Base-by-base conservation (phyloP, 2,888 invertebrate species). In the Aelia acuminata region DNA sequence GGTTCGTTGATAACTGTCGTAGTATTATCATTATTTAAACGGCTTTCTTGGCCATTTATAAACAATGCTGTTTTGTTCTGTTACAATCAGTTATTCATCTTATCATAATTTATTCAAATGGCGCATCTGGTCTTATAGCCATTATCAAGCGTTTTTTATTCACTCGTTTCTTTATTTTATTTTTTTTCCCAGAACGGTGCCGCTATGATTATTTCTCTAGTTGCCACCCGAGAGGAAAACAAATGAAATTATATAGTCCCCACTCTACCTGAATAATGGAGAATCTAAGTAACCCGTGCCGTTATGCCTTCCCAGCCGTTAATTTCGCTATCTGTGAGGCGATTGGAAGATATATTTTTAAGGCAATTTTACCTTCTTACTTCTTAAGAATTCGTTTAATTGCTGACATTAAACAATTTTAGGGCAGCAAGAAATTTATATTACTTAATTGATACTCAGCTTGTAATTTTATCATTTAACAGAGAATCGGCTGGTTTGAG, bases 141-240 rank as follows among this genome's bases (percentile, higher is more conserved):
- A 63, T 63, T 63, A 63, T 63, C 63, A 31, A 63, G 3, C 15
- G 63, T 11, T 63, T 63, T n/a, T 63, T 63, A 31, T 63, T 63
- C 31, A 53, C 53, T 8, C 31, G 13, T 5, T 31, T n/a, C n/a
- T n/a, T n/a, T n/a, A n/a, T n/a, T n/a, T n/a, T n/a, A n/a, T n/a
- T n/a, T n/a, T n/a, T 4, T 31, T 63, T 63, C 63, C 63, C 15
- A 4, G 63, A 63, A 63, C 13, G 63, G 26, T 26, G 31, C 15
- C 26, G 63, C 63, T 63, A 63, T 63, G 63, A 63, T 63, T 63
- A 63, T 63, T 63, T 63, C 63, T 63, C 63, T 63, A 63, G 63
- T 63, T 63, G 63, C 63, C 63, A 63, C 63, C 63, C 63, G 26
- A 63, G 31, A 63, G 31, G 63, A 63, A 63, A 63, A 63, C 63